phyloP scores from a whole-genome alignment of 2,113 vertebrate genomes.

The Mustelus asterias region DNA sequence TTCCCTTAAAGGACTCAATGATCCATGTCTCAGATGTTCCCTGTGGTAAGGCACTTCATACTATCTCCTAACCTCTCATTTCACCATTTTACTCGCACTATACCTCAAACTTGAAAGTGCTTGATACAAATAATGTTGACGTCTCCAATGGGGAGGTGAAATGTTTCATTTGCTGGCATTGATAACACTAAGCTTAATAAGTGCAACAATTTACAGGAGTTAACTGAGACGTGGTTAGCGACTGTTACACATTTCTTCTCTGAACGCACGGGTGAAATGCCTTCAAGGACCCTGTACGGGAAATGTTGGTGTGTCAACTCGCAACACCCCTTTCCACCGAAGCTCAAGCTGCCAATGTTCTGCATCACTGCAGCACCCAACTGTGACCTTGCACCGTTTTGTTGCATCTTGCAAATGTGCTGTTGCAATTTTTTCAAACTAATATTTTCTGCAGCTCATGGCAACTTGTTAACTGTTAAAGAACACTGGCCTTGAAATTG shows the following conservation, averaged over 20 bases:
- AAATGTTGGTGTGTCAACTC: not conserved
- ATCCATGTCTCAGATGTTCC: not conserved
- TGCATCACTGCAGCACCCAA: not conserved
- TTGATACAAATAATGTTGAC: not conserved
- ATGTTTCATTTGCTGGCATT: not conserved
- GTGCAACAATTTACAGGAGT: not conserved
- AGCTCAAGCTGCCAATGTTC: not conserved
- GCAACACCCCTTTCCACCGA: not conserved
- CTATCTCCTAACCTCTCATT: not conserved
- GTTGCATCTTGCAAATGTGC: slow-evolving; percentile 4
- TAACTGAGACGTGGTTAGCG: not conserved
- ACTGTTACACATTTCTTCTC: not conserved
- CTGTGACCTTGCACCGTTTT: slow-evolving; percentile 10
- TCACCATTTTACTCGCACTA: not conserved
- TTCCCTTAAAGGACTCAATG: not conserved
- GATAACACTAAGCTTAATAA: not conserved
- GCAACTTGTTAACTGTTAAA: slow-evolving; percentile 16
- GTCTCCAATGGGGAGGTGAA: not conserved
- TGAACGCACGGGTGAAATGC: not conserved
- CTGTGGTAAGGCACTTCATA: not conserved
- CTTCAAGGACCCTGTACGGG: not conserved
- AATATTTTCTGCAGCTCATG: not conserved
- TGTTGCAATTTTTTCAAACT: slow-evolving; percentile 16
- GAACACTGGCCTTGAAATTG: not conserved
- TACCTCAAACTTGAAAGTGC: not conserved